phyloP scores from a whole-genome alignment of 2,113 vertebrate species.

The Archocentrus centrarchus region DNA sequence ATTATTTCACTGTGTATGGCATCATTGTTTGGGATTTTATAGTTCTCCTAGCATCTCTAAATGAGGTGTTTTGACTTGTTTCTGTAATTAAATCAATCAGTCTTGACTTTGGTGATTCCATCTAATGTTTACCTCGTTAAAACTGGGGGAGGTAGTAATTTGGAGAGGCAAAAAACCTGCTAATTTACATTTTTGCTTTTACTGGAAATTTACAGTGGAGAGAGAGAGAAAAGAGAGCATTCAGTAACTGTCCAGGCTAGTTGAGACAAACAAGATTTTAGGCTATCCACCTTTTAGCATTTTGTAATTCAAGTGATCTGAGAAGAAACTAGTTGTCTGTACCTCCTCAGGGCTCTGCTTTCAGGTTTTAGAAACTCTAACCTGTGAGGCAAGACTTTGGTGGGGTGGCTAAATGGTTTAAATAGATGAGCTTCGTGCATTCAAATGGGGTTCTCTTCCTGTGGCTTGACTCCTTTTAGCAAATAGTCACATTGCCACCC shows the following conservation, averaged over 20 bases:
- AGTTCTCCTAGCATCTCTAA: background rate
- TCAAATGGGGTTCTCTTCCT: too few relatives aligned
- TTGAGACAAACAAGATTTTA: background rate
- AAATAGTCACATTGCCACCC: too few relatives aligned
- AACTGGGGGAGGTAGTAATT: background rate
- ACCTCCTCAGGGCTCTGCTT: background rate
- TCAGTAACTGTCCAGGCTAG: background rate
- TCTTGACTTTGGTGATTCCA: background rate
- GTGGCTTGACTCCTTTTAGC: too few relatives aligned
- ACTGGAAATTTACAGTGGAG: background rate
- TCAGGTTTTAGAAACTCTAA: background rate
- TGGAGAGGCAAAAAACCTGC: background rate
- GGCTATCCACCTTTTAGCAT: background rate
- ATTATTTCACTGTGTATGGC: background rate
- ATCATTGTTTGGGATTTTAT: conserved; percentile 8
- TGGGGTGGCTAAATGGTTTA: too few relatives aligned
- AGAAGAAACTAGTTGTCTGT: background rate
- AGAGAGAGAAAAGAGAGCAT: background rate
- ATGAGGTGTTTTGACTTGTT: background rate
- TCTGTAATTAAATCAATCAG: background rate
- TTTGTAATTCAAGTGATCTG: background rate
- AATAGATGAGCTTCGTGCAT: too few relatives aligned
- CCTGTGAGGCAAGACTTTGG: too few relatives aligned
- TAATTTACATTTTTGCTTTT: background rate
- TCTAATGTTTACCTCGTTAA: background rate